Conservation (phyloP, 2,888 invertebrate genomes). For the Erebia epiphron region DNA sequence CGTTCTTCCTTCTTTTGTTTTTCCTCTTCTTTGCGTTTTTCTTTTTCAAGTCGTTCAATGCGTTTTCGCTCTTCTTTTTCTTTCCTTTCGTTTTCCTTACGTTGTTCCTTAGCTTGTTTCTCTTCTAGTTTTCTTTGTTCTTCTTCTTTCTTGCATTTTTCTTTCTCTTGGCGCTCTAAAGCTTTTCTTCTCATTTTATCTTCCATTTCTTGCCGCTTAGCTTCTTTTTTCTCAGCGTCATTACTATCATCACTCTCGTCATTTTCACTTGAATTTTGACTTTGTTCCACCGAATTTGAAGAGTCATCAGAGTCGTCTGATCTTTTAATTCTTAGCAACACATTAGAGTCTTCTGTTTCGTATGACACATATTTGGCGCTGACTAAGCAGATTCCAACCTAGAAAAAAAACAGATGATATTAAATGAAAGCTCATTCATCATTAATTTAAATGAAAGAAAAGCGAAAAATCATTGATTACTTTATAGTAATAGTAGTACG, state of each 20-base stretch:
- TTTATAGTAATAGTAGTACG: no score
- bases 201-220: constrained; percentile 47
- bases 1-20: constrained; percentile 50
- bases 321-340: constrained; percentile 53
- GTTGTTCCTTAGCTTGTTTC: constrained; percentile 49
- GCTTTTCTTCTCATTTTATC: constrained; percentile 50
- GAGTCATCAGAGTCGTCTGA: constrained; percentile 56
- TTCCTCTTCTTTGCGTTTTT: constrained; percentile 51
- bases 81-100: constrained; percentile 47
- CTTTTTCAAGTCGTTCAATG: constrained; percentile 54
- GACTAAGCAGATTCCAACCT: constrained; percentile 67
- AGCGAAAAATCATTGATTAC: no score
- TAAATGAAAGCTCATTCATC: neutral
- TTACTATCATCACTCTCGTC: constrained; percentile 45
- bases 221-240: constrained; percentile 43
- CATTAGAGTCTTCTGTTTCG: constrained; percentile 53
- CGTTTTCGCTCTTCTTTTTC: constrained; percentile 53
- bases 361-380: constrained; percentile 74
- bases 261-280: constrained; percentile 42
- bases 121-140: constrained; percentile 51
- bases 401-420: constrained; percentile 47
- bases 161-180: constrained; percentile 53
- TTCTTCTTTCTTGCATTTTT: constrained; percentile 45
- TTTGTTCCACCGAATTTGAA: constrained; percentile 51
- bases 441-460: no score